Percentiles rank a stretch among this genome's conserved stretches.
Evolutionary conservation across 2,797 vertebrate species (phyloP).

Genomic region (Poeciliopsis paucimaculata): DNA sequence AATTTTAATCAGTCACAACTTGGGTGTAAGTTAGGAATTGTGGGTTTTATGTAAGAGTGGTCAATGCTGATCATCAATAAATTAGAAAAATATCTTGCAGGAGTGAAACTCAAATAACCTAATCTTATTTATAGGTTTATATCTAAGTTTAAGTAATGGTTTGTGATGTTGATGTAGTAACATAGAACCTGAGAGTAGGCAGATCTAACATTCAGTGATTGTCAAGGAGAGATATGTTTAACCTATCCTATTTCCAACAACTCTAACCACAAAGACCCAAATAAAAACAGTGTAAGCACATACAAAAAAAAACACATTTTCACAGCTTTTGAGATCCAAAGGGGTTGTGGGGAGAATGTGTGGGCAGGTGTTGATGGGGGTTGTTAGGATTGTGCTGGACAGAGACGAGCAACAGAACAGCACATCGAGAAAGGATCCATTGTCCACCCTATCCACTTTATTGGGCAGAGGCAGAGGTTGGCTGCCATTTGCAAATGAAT

Average conservation of each 20-base stretch:
- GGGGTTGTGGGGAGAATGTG: constrained; percentile 13
- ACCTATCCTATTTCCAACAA: neutral
- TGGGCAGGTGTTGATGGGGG: constrained; percentile 30
- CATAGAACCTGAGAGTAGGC: neutral
- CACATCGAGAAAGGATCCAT: constrained; percentile 68
- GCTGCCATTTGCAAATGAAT: constrained; percentile 29
- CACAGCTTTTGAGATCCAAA: constrained; percentile 16
- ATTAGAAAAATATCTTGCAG: neutral
- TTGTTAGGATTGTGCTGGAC: constrained; percentile 61
- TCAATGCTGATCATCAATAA: neutral
- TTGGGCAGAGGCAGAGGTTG: constrained; percentile 53
- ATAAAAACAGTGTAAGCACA: neutral
- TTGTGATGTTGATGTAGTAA: neutral
- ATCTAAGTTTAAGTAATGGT: neutral
- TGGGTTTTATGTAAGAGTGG: neutral
- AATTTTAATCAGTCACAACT: constrained; percentile 23
- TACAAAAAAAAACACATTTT: constrained; percentile 2
- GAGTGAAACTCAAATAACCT: neutral
- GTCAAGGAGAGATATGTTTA: neutral
- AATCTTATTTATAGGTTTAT: neutral
- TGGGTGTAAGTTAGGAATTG: neutral
- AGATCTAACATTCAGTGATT: neutral
- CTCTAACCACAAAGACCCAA: neutral
- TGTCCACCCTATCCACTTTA: constrained; percentile 61
- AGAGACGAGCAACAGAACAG: constrained; percentile 61